Conservation (phyloP, 2,113 vertebrate genomes). For the Artemisiospiza belli region DNA sequence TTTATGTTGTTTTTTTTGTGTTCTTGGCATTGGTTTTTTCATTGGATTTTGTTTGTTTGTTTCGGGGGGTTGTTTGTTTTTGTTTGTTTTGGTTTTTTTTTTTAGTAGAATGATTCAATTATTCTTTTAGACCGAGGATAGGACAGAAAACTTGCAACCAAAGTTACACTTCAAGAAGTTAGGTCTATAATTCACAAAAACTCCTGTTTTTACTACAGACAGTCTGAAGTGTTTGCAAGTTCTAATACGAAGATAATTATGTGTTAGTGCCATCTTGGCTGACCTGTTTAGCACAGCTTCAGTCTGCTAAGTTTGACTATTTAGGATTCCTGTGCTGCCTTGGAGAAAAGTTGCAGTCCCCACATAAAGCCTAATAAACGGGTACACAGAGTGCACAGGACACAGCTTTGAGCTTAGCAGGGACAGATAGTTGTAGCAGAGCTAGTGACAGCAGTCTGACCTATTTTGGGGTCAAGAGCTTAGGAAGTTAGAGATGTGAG, state of each 20-base stretch:
- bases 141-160: neutral
- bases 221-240: neutral
- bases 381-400: accelerated
- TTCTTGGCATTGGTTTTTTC: neutral
- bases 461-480: neutral
- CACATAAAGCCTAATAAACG: accelerated
- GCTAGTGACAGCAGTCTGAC: neutral
- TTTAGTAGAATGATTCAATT: neutral
- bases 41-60: neutral
- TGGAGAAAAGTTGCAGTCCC: neutral
- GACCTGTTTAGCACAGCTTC: neutral
- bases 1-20: accelerated
- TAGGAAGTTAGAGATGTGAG: neutral
- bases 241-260: neutral
- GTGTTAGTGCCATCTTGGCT: neutral
- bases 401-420: neutral
- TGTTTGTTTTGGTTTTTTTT: neutral
- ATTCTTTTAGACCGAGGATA: neutral
- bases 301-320: neutral
- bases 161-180: neutral
- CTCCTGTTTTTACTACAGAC: neutral
- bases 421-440: neutral
- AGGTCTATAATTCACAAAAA: neutral
- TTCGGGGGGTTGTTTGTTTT: neutral
- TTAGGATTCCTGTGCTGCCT: neutral